phyloP scores from a whole-genome alignment of 2,797 vertebrate species.

The Lepidocolaptes lacrymiger region DNA sequence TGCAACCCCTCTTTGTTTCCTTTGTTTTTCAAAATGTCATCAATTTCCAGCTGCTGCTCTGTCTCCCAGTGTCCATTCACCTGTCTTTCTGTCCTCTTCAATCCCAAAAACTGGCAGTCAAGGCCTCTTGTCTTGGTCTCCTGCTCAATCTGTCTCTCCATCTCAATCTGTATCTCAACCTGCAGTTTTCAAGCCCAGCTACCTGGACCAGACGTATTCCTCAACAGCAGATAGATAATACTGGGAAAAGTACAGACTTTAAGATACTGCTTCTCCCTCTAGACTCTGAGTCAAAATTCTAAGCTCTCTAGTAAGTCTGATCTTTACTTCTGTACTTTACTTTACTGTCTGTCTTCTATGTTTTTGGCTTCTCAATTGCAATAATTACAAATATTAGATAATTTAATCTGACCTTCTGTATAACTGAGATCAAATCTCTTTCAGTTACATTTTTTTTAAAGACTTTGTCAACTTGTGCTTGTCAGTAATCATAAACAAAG shows the following conservation, averaged over 20 bases:
- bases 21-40: neutral
- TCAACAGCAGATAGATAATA: neutral
- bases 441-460: neutral
- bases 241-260: neutral
- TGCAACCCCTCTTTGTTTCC: accelerated
- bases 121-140: accelerated
- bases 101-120: neutral
- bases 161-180: neutral
- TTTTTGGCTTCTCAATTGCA: neutral
- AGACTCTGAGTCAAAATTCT: neutral
- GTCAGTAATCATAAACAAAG: neutral
- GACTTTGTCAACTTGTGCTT: neutral
- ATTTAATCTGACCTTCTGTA: neutral
- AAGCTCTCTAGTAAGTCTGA: neutral
- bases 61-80: neutral
- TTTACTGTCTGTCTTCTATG: neutral
- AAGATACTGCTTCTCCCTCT: neutral
- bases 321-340: too few relatives aligned
- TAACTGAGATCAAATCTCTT: neutral
- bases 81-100: neutral
- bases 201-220: neutral
- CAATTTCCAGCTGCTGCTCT: neutral
- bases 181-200: neutral
- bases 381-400: neutral
- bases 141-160: neutral